Evolutionary conservation across 2,797 vertebrate genomes (phyloP), one percentile per base, ranked within the genome.

Genomic region (Astyanax mexicanus): DNA sequence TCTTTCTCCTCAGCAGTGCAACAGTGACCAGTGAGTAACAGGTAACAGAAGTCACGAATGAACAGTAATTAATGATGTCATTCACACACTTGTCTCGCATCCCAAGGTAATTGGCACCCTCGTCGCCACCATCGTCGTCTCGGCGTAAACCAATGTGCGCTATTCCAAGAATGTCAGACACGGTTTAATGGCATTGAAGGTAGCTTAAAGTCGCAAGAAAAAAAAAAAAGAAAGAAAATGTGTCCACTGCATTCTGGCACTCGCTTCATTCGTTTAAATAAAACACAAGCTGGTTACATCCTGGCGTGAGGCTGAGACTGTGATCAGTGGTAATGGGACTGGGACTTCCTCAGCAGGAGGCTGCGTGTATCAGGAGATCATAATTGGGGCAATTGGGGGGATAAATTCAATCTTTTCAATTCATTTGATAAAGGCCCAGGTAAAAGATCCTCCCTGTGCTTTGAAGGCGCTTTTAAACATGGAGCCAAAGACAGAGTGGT

Each of bases 301-400:
- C 23, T 54, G 47, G 57, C 3, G 35, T 38, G 29, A 12, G 38
- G 13, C 44, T 60, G 27, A 62, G 45, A 23, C 67, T 62, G 69
- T 64, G 37, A 52, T 5, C 65, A 54, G 17, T 40, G 57, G 37
- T 67, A 71, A 72, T 68, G 54, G n/a, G n/a, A 32, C 32, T 10
- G 38, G 38, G 74, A 51, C 51, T 69, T 64, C 44, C 72, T 51
- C 32, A 69, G 23, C 64, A 45, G 47, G 66, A 54, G 60, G 47
- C 11, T 25, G 27, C n/a, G n/a, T 37, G 21, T 29, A 57, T 51
- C 25, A 71, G 40, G 61, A 78, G 32, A 45, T 80, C 23, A 17
- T 64, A 68, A 57, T 60, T 77, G 32, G 29, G 27, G 27, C 40
- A 47, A 52, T 40, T 11, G 6, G 21, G 17, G n/a, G n/a, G 35